These are phyloP conservation scores for Clusia tigrina DNA, from an alignment of 2,888 invertebrate genomes.

Conservation along the genomic window DNA sequence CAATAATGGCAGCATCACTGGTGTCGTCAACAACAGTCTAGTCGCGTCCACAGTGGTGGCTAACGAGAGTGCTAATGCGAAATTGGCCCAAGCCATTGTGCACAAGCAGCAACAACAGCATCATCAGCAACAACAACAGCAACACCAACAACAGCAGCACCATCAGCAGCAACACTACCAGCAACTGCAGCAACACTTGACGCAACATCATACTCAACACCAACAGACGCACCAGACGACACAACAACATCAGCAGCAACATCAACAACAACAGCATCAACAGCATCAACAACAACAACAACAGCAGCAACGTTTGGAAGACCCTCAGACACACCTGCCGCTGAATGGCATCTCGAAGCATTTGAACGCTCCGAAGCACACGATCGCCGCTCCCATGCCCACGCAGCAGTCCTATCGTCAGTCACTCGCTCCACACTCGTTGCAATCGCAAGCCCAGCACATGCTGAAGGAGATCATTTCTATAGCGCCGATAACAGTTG, in stretches of 20 bases:
- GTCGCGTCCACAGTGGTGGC: slow-evolving; percentile 24
- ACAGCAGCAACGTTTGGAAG: slow-evolving; percentile 24
- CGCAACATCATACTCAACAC: too few species aligned
- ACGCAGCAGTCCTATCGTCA: slow-evolving; percentile 19
- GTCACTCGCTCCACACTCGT: neutral
- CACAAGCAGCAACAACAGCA: slow-evolving; percentile 59
- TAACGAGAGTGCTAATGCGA: slow-evolving; percentile 56
- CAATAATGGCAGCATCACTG: slow-evolving; percentile 19
- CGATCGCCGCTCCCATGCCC: slow-evolving; percentile 26
- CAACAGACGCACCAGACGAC: slow-evolving; percentile 37
- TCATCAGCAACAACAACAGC: slow-evolving; percentile 43
- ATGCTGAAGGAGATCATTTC: neutral
- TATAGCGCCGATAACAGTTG: neutral
- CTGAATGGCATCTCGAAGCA: slow-evolving; percentile 51
- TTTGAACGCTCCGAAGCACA: slow-evolving; percentile 28
- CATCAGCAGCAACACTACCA: slow-evolving; percentile 38
- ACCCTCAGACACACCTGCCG: slow-evolving; percentile 19
- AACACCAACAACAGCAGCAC: slow-evolving; percentile 37
- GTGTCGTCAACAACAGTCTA: slow-evolving; percentile 13
- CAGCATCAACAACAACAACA: slow-evolving; percentile 33
- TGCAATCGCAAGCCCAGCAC: slow-evolving; percentile 43
- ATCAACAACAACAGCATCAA: slow-evolving; percentile 24
- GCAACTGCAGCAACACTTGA: slow-evolving; percentile 38
- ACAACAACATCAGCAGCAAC: slow-evolving; percentile 26
- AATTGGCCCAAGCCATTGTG: slow-evolving; percentile 64